These are phyloP conservation scores for Ruditapes philippinarum DNA, from an alignment of 1,140 invertebrate genomes.

Conservation along the genomic window DNA sequence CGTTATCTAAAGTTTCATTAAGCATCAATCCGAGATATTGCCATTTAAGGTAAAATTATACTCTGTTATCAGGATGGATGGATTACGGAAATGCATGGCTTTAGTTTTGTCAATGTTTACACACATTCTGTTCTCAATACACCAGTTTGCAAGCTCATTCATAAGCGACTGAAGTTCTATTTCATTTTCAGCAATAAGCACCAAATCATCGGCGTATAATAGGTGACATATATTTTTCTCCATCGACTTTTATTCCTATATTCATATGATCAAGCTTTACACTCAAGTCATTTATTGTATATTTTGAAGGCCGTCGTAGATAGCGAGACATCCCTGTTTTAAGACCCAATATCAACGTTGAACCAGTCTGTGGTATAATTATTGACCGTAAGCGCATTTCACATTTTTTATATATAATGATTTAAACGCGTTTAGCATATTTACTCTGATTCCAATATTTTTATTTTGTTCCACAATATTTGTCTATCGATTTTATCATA, in stretches of 20 bases:
- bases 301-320: constrained; percentile 25
- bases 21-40: too few species aligned
- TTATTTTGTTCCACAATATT: not conserved
- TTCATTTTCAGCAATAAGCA: not conserved
- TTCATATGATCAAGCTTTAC: not conserved
- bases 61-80: too few species aligned
- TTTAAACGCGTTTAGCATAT: not conserved
- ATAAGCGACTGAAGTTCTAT: not conserved
- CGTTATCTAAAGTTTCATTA: too few species aligned
- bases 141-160: not conserved
- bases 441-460: not conserved
- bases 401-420: not conserved
- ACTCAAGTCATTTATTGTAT: constrained; percentile 8
- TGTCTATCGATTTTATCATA: constrained; percentile 11
- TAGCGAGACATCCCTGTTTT: constrained; percentile 37
- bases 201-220: constrained; percentile 10
- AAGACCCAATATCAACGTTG: constrained; percentile 15
- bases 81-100: too few species aligned
- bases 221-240: not conserved
- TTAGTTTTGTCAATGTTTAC: too few species aligned
- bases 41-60: too few species aligned
- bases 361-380: constrained; percentile 17
- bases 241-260: constrained; percentile 6
- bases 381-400: constrained; percentile 18
- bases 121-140: too few species aligned